Base-by-base conservation (phyloP, 2,888 invertebrate genomes). In the Auanema sp. region DNA sequence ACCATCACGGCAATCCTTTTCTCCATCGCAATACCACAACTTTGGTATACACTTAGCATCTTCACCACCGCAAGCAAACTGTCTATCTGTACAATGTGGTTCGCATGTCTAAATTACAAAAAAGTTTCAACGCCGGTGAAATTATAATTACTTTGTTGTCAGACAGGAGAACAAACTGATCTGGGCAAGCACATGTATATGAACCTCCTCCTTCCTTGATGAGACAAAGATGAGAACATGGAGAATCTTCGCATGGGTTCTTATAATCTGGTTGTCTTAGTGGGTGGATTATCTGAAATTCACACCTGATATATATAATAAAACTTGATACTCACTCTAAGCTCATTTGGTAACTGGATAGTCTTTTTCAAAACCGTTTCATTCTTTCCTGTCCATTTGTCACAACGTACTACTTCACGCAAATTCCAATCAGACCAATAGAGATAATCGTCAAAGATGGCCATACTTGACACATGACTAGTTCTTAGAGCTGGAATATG, bases 361-460 rank as follows among this genome's bases (percentile, higher is more conserved):
- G 79, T 78, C 49, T 75, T 79, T 64, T 76, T 77, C 52, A 83
- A 72, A 1, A 77, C 64, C 0, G 78, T 78, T 66, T 84, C 83
- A 56, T 80, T 81, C 60, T 83, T 81, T 56, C 88, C 89, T 0
- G 91, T 91, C 84, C 92, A 94, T 85, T 97, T 98, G 81, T 94
- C 90, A 0, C 95, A 94, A 76, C 90, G 89, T 73, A 91, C 89
- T 59, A 98, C 91, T 51, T 76, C 76, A 84, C 94, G 94, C 56
- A 93, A 86, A 84, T 97, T 97, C 97, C 98, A 98, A 84, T 98
- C 98, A 0, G 95, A 93, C 95, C 96, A 98, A 86, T 91, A 98
- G 53, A 88, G 80, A 77, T 88, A 90, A 79, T 96, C 94, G 81
- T 96, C 97, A 84, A 98, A 96, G 0, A 96, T 53, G 8, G 91